Base-by-base conservation (phyloP, 2,888 invertebrate species). In the Ferrisia virgata region DNA sequence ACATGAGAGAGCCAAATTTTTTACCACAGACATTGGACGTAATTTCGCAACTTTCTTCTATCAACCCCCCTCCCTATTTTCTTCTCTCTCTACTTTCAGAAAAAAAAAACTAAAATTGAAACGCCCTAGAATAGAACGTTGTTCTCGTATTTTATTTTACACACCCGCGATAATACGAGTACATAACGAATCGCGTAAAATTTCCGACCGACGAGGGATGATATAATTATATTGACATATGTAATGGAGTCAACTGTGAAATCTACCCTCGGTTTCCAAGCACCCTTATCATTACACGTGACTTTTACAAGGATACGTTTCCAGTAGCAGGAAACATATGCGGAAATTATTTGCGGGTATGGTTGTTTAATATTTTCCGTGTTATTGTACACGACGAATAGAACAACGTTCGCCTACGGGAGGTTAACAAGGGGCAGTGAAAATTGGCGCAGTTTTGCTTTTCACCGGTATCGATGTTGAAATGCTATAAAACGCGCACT, bases 211-310 rank as follows among this genome's bases (percentile, higher is more conserved):
- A 80, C 80, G 53, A 80, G 80, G 72, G 83, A 76, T 83, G 83
- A 83, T 76, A 83, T 83, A 83, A 83, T 83, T 83, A 83, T 83
- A 83, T 83, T 83, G 83, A 83, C 83, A 83, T 83, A 83, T 83
- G 83, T 83, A 83, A 83, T 83, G 76, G 83, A 83, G 83, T 83
- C 83, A 83, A 83, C 83, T 40, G 43, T 43, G 72, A 83, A 83
- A 83, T 43, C 22, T 72, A 31, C 72, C 83, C 69, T 83, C 72
- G 36, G 72, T 76, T 36, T 39, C 76, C 83, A 43, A 83, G 83
- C 69, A 83, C 83, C 83, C 83, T 83, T 72, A 83, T 83, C 83
- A 83, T 83, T 83, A 83, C 83, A 76, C 83, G 83, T 83, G 83
- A 83, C 83, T 83, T 83, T 40, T 83, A 72, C 83, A 43, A 83